Conservation (phyloP, 1,140 invertebrate genomes). For the Drosophila ercepeae region DNA sequence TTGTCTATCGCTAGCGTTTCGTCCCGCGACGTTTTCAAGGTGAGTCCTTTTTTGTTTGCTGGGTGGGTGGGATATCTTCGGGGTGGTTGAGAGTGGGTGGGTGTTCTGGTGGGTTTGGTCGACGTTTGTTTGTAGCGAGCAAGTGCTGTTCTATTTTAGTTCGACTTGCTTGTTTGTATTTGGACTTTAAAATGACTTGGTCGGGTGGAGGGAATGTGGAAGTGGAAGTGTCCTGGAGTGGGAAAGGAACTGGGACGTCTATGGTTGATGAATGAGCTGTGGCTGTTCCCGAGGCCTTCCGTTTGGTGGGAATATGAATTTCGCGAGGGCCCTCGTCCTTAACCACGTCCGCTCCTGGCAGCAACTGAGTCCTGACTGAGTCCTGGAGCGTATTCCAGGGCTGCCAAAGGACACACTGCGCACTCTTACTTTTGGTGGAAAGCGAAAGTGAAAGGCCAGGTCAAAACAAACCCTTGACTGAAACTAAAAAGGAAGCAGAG, state of each 20-base stretch:
- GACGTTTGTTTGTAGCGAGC: slow-evolving; percentile 1
- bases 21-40: slow-evolving; percentile 60
- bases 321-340: slow-evolving; percentile 3
- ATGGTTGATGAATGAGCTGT: slow-evolving; percentile 12
- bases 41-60: slow-evolving; percentile 45
- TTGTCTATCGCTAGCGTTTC: slow-evolving; percentile 8
- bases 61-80: slow-evolving; percentile 1
- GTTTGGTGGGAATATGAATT: background rate
- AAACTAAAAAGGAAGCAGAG: background rate
- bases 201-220: background rate
- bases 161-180: slow-evolving; percentile 4
- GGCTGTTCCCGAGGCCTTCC: background rate
- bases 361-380: slow-evolving; percentile 47
- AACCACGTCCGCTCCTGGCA: slow-evolving; percentile 42
- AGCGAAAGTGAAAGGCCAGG: slow-evolving; percentile 57
- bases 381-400: slow-evolving; percentile 53
- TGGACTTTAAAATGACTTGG: slow-evolving; percentile 18
- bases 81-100: background rate
- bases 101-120: slow-evolving; percentile 19
- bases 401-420: slow-evolving; percentile 53
- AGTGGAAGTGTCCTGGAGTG: background rate
- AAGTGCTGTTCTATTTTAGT: slow-evolving; percentile 16
- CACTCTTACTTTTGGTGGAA: slow-evolving; percentile 59
- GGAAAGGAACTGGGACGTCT: slow-evolving; percentile 25
- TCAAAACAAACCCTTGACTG: slow-evolving; percentile 59